Base-by-base conservation (phyloP, 2,888 invertebrate genomes). In the Leucoma salicis region DNA sequence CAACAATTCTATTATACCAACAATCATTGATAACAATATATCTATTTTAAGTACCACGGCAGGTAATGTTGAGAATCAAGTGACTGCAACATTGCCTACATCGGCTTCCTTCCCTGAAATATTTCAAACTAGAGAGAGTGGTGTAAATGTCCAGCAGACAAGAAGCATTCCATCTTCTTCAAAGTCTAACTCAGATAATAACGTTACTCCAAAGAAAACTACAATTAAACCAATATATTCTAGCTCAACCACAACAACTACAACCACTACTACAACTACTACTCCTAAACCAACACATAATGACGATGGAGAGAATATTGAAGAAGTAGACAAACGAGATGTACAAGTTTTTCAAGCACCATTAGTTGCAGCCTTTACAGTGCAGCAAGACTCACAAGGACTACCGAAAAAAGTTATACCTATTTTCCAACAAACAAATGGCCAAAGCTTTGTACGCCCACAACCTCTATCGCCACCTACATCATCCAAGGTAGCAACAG, bases 331-430 rank as follows among this genome's bases (percentile, higher is more conserved):
- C 62, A 91, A 93, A 66, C 89, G 91, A 46, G 93, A 93, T 46
- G 95, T 96, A 1, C 95, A 95, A 74, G 95, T 96, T 35, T 95
- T 94, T 66, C 93, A 94, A 56, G 96, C 96, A 2, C 96, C 96
- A 0, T 72, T 96, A 44, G 94, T 96, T 0, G 95, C 95, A 1
- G 96, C 96, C 0, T 96, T 96, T 65, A 96, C 96, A 0, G 95
- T 96, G 0, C 95, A 96, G 53, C 94, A 96, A 76, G 96, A 96
- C 67, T 94, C 93, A 53, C 90, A 91, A 16, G 96, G 96, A 0
- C 70, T 93, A n/a, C 95, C 96, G 0, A 94, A 94, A 59, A 94
- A 93, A 73, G 94, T 96, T 0, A 93, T 95, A 36, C 95, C 96
- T 0, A 91, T 95, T 60, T 92, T 91, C 65, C 92, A 92, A 64